Evolutionary conservation across 1,140 invertebrate species (phyloP).

Genomic region (Sminthurides bifidus): DNA sequence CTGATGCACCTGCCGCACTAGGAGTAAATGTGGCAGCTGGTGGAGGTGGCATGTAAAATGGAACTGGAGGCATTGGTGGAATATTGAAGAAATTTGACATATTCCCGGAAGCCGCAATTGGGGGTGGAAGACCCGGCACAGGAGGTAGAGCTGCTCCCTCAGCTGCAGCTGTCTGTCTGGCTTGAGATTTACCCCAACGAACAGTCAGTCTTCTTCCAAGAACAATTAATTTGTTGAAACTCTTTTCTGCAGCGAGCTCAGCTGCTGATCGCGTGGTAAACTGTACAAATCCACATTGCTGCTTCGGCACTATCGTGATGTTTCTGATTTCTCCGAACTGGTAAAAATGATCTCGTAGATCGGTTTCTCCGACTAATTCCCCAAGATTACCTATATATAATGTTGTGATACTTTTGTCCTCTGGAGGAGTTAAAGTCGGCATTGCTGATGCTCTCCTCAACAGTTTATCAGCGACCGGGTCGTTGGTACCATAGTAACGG

Average conservation of each 20-base stretch:
- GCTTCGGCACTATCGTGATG: conserved; percentile 77
- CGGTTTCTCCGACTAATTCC: conserved; percentile 76
- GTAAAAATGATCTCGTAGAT: conserved; percentile 87
- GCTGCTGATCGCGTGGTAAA: conserved; percentile 81
- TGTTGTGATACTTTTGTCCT: conserved; percentile 92
- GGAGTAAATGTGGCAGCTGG: conserved; percentile 7
- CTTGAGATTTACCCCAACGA: conserved; percentile 92
- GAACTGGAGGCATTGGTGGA: conserved; percentile 15
- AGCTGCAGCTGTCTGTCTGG: conserved; percentile 39
- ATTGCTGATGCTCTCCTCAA: conserved; percentile 83
- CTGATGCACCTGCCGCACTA: background rate
- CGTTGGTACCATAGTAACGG: conserved; percentile 93
- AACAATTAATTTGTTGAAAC: conserved; percentile 83
- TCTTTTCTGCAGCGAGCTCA: conserved; percentile 87
- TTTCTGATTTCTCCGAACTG: conserved; percentile 97
- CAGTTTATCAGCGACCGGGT: conserved; percentile 97
- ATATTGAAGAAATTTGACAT: conserved; percentile 27
- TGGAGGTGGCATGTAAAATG: conserved; percentile 26
- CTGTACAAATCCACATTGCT: conserved; percentile 96
- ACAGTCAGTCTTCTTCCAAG: conserved; percentile 78
- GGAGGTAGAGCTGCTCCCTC: conserved; percentile 53
- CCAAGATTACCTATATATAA: conserved; percentile 90
- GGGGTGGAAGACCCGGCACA: conserved; percentile 59
- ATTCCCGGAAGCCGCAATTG: conserved; percentile 32
- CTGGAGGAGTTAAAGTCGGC: conserved; percentile 87